Base-by-base conservation (phyloP, 2,888 invertebrate genomes). In the Laothoe populi region DNA sequence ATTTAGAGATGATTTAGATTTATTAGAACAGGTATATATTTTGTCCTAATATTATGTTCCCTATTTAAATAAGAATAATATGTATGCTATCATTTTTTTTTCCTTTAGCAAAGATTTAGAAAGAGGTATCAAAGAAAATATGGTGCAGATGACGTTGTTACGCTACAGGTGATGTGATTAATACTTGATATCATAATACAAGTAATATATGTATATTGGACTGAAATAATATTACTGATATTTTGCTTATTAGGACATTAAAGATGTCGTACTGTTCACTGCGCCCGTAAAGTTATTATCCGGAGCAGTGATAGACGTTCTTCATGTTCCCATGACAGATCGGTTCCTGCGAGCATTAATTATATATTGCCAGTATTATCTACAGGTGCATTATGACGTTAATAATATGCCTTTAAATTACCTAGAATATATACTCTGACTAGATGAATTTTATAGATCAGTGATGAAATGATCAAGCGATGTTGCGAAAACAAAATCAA, bases 291-390 rank as follows among this genome's bases (percentile, higher is more conserved):
- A 77, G 26, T 76, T 88, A 66, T 71, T 94, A 58, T 88, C 87
- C 13, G 71, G 83, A 0, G 87, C 93, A 61, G 88, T 95, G 66
- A 86, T 95, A 40, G 85, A 87, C 53, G 89, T 94, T 61, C 85
- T 95, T 67, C 84, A 95, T 72, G 80, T 87, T 80, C 84, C 87
- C 40, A 78, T 88, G 11, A 88, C 93, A 48, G 94, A 95, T 72
- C 83, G 92, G 59, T 94, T 94, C 72, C 71, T 95, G 53, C 84
- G 94, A 66, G 90, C 94, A 19, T 74, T 94, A 49, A 92, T 95
- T 61, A 74, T 94, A n/a, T 95, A 94, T 75, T 93, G 94, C 69
- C 94, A 94, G 77, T 94, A 92, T 74, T 94, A 88, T 77, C 76
- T 94, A 53, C 93, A 94, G 82, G 94, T 94, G 80, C 68, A 13